These are phyloP conservation scores for Danionella cerebrum DNA, from an alignment of 2,113 vertebrate species.

Conservation along the genomic window DNA sequence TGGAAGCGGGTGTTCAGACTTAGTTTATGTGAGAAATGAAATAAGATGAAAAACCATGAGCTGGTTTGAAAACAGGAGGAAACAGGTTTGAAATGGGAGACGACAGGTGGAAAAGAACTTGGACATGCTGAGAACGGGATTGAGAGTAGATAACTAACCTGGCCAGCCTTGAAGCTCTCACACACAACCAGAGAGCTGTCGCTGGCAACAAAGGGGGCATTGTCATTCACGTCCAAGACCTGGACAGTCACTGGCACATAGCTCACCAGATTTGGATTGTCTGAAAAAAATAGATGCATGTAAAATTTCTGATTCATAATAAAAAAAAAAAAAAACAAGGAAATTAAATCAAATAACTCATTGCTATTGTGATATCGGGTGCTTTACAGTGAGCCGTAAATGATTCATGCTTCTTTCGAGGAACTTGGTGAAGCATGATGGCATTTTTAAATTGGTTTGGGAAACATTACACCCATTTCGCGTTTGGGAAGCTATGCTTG, in stretches of 20 bases:
- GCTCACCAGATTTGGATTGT: slow-evolving; percentile 75
- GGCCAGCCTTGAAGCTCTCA: slow-evolving; percentile 77
- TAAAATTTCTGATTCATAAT: neutral
- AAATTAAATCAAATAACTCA: no score
- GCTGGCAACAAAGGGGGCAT: slow-evolving; percentile 71
- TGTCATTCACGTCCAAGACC: slow-evolving; percentile 88
- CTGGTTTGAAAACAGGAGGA: neutral
- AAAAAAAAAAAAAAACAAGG: no score
- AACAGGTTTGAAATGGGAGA: neutral
- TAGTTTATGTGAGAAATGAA: neutral
- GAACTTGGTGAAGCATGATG: neutral
- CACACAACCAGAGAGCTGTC: slow-evolving; percentile 79
- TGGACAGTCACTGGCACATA: slow-evolving; percentile 76
- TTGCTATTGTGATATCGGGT: neutral
- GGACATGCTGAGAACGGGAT: neutral
- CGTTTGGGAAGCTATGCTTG: neutral
- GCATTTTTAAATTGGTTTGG: neutral
- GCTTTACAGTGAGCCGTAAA: neutral
- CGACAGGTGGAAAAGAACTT: slow-evolving; percentile 1
- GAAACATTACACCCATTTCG: slow-evolving; percentile 23
- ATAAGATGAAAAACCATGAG: neutral
- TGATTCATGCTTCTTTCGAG: neutral
- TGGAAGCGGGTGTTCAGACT: slow-evolving; percentile 1
- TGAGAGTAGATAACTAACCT: slow-evolving; percentile 64
- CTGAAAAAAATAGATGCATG: slow-evolving; percentile 59